phyloP scores from a whole-genome alignment of 2,888 invertebrate species.

The Ypsolopha sequella region DNA sequence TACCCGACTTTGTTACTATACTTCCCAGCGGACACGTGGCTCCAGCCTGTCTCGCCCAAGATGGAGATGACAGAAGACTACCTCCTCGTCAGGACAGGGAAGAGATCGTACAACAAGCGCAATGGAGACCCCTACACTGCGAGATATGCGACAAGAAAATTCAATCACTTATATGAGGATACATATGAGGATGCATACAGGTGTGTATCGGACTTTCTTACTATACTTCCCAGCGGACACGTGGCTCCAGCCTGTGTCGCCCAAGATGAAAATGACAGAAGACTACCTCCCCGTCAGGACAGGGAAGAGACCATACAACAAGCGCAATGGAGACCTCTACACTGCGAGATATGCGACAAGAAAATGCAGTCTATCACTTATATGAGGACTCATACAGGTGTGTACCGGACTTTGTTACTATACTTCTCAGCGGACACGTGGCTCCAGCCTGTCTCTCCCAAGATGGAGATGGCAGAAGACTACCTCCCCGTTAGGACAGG shows the following conservation, averaged over 20 bases:
- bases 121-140: conserved; percentile 21
- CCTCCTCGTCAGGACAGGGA: no score
- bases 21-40: conserved; percentile 46
- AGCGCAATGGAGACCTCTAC: conserved; percentile 12
- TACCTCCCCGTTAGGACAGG: background rate
- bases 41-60: conserved; percentile 10
- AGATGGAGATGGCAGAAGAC: background rate
- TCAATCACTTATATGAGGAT: conserved; percentile 46
- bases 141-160: conserved; percentile 38
- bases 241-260: conserved; percentile 20
- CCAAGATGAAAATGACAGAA: background rate
- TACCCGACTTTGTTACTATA: no score
- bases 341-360: conserved; percentile 42
- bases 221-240: no score
- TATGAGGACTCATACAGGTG: no score
- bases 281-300: no score
- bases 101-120: background rate
- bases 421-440: no score
- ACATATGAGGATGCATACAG: conserved; percentile 52
- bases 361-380: no score
- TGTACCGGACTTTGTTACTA: no score
- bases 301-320: background rate
- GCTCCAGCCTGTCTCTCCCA: conserved; percentile 11
- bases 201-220: conserved; percentile 10
- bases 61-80: no score